Evolutionary conservation across 1,140 invertebrate species (phyloP).

Genomic region (Drosophila prosaltans): DNA sequence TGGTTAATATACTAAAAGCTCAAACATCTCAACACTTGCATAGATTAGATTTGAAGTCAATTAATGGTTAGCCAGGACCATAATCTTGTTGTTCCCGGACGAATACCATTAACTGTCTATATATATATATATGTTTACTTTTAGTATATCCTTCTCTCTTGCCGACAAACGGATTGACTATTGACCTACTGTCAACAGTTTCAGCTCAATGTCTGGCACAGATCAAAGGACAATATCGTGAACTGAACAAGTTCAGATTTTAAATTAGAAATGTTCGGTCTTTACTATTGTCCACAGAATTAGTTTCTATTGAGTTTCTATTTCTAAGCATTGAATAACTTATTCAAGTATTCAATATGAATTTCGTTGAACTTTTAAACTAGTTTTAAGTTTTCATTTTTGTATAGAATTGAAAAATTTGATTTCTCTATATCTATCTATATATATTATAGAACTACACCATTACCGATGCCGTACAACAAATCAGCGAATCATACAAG

Average conservation of each 20-base stretch:
- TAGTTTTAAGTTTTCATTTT: background rate
- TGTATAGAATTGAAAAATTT: too few relatives aligned
- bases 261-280: conserved; percentile 64
- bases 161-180: too few relatives aligned
- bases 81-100: too few relatives aligned
- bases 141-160: too few relatives aligned
- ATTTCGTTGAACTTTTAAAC: too few relatives aligned
- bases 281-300: conserved; percentile 68
- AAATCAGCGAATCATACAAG: conserved; percentile 95
- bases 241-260: conserved; percentile 63
- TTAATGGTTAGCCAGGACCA: too few relatives aligned
- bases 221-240: conserved; percentile 57
- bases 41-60: conserved; percentile 13
- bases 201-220: background rate
- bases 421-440: background rate
- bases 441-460: conserved; percentile 90
- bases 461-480: conserved; percentile 96
- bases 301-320: background rate
- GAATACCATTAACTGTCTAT: too few relatives aligned
- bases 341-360: too few relatives aligned
- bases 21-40: conserved; percentile 65
- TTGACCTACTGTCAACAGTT: background rate
- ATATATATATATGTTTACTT: too few relatives aligned
- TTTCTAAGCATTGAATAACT: too few relatives aligned
- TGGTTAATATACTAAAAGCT: conserved; percentile 9